Percentiles rank a stretch among this genome's conserved stretches.
phyloP scores from a whole-genome alignment of 2,113 vertebrate species.

The Apodemus sylvaticus region DNA sequence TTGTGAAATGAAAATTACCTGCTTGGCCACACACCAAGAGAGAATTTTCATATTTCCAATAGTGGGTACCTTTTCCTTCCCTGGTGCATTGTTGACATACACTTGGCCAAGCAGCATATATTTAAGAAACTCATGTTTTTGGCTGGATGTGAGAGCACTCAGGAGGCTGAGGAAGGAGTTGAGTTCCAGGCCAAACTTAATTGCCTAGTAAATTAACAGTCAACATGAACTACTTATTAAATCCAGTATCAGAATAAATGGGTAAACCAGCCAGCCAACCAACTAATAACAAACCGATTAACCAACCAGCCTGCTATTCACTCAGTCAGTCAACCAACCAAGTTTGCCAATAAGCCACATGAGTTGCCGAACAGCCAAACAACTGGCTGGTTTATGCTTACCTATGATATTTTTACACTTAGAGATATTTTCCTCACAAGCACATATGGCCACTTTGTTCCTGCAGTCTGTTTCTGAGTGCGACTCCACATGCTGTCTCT shows the following conservation, averaged over 20 bases:
- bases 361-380: background rate
- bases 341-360: too few species aligned
- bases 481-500: background rate
- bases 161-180: background rate
- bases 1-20: background rate
- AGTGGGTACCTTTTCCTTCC: background rate
- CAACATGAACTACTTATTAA: background rate
- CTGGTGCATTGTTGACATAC: background rate
- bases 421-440: background rate
- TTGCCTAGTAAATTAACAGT: background rate
- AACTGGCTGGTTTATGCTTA: background rate
- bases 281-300: fast-evolving
- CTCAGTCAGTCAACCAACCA: too few species aligned
- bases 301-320: too few species aligned
- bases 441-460: background rate
- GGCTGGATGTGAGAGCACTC: background rate
- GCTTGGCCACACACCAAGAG: background rate
- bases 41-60: background rate
- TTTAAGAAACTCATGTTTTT: background rate
- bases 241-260: background rate
- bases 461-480: background rate
- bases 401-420: background rate
- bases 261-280: background rate
- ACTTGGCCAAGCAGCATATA: background rate
- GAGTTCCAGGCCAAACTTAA: background rate